These are phyloP conservation scores for Orientallactaga bullata DNA, from an alignment of 2,113 vertebrate genomes.

Conservation along the genomic window DNA sequence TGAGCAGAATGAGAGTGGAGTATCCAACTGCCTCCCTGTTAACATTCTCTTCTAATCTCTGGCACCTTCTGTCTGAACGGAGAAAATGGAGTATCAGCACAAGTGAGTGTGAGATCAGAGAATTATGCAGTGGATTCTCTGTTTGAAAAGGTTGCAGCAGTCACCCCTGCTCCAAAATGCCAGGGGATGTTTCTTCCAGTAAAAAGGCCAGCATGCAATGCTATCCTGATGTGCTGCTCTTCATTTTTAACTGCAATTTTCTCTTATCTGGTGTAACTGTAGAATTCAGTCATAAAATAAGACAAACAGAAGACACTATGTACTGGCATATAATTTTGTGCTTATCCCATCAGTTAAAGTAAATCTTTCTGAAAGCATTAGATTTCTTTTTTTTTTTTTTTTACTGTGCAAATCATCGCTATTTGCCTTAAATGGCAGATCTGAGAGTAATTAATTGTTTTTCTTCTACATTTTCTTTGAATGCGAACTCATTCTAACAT, in stretches of 20 bases:
- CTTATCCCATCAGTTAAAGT: slow-evolving; percentile 29
- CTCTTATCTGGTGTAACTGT: background rate
- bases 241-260: slow-evolving; percentile 53
- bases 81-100: slow-evolving; percentile 15
- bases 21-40: slow-evolving; percentile 27
- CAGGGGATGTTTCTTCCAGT: slow-evolving; percentile 46
- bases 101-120: slow-evolving; percentile 58
- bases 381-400: background rate
- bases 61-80: slow-evolving; percentile 24
- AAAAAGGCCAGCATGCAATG: slow-evolving; percentile 27
- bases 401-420: slow-evolving; percentile 15
- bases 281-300: slow-evolving; percentile 38
- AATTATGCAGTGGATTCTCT: slow-evolving; percentile 28
- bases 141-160: slow-evolving; percentile 60
- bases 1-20: slow-evolving; percentile 47
- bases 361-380: slow-evolving; percentile 27
- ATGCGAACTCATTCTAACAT: slow-evolving; percentile 19
- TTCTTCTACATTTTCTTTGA: slow-evolving; percentile 37
- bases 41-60: slow-evolving; percentile 60
- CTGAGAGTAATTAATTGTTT: background rate
- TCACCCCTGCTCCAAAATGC: slow-evolving; percentile 27
- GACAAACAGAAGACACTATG: background rate
- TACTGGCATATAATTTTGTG: background rate
- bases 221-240: slow-evolving; percentile 14
- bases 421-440: slow-evolving; percentile 1